Evolutionary conservation across 2,888 invertebrate genomes (phyloP).

Genomic region (Toxonevra muliebris): DNA sequence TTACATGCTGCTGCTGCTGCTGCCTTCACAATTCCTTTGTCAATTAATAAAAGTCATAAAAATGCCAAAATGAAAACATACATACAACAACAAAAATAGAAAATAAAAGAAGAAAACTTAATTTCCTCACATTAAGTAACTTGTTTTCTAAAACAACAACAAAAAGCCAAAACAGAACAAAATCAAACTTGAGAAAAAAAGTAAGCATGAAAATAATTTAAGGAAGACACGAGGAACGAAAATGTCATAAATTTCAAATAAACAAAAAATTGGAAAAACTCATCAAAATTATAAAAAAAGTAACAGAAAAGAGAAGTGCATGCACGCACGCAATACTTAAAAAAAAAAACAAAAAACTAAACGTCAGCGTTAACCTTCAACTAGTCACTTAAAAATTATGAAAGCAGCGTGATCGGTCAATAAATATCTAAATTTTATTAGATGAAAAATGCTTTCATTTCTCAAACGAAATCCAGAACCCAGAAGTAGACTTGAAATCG

Average conservation of each 20-base stretch:
- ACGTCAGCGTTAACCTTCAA: too few species aligned
- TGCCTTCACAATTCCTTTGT: neutral
- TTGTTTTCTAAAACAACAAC: neutral
- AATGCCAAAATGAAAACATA: too few species aligned
- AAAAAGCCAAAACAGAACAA: neutral
- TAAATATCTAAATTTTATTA: too few species aligned
- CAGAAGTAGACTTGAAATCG: too few species aligned
- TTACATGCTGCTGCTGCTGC: too few species aligned
- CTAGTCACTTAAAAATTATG: too few species aligned
- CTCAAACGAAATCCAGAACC: too few species aligned
- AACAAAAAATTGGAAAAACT: neutral
- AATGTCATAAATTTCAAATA: neutral
- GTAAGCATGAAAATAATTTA: neutral
- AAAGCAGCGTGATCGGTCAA: too few species aligned
- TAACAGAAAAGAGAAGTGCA: neutral
- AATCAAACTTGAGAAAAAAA: neutral
- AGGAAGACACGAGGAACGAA: neutral
- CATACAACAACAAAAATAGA: neutral
- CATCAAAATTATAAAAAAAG: neutral
- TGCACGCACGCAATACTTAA: neutral
- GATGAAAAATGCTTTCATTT: too few species aligned
- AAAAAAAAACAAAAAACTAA: too few species aligned
- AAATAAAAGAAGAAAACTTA: too few species aligned
- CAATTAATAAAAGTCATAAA: conserved; percentile 4
- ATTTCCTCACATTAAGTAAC: too few species aligned